Percentiles rank a stretch among this genome's conserved stretches.
Conservation (phyloP, 2,797 vertebrate species). For the Liparis tanakae region DNA sequence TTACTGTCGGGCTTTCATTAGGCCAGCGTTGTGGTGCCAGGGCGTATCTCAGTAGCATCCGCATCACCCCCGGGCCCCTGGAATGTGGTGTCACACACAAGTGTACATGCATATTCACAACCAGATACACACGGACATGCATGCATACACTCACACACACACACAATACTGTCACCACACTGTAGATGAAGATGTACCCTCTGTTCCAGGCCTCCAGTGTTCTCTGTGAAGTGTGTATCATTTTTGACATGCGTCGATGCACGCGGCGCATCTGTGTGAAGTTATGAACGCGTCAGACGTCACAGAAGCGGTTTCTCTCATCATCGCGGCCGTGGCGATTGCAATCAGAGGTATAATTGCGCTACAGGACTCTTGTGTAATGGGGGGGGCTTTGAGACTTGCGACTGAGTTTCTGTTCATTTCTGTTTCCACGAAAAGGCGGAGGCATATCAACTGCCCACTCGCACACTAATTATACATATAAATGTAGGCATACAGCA, state of each 20-base stretch:
- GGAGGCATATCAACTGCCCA: slow-evolving; percentile 21
- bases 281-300: slow-evolving; percentile 30
- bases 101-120: slow-evolving; percentile 10
- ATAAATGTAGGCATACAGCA: slow-evolving; percentile 12
- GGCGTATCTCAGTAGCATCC: slow-evolving; percentile 38
- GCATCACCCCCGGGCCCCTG: slow-evolving; percentile 30
- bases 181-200: slow-evolving; percentile 11
- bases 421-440: slow-evolving; percentile 8
- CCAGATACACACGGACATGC: not conserved
- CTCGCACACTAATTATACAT: slow-evolving; percentile 27
- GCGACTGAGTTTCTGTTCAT: slow-evolving; percentile 15
- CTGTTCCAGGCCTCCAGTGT: not conserved
- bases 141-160: not conserved
- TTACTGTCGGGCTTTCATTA: slow-evolving; percentile 72
- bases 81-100: slow-evolving; percentile 38
- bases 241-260: not conserved
- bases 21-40: slow-evolving; percentile 62
- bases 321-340: slow-evolving; percentile 27
- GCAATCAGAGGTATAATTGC: slow-evolving; percentile 55
- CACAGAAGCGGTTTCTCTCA: slow-evolving; percentile 28
- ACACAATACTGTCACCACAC: not conserved
- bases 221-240: slow-evolving; percentile 9
- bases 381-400: not conserved
- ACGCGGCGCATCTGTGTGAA: not conserved
- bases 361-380: slow-evolving; percentile 31